These are phyloP conservation scores for Protobothrops flavoviridis DNA, from an alignment of 2,113 vertebrate genomes.

Conservation along the genomic window DNA sequence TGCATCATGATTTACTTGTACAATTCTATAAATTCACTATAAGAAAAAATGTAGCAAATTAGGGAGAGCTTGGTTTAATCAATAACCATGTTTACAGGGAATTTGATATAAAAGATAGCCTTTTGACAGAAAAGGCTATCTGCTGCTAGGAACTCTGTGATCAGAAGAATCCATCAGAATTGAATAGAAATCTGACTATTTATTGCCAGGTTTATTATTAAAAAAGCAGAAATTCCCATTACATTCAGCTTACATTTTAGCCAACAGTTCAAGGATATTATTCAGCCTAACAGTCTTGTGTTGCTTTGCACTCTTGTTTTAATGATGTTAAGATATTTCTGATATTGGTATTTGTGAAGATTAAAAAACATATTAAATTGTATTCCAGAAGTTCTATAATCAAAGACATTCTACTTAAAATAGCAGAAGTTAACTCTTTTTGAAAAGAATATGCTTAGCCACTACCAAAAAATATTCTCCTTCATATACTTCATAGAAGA, in stretches of 20 bases:
- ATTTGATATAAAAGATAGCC: background rate
- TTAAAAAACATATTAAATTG: background rate
- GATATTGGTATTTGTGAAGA: background rate
- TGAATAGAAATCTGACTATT: background rate
- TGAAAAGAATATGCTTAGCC: slow-evolving; percentile 22
- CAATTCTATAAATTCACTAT: background rate
- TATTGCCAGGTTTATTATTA: background rate
- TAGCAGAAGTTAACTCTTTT: background rate
- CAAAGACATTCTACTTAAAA: slow-evolving; percentile 23
- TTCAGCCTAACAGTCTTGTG: background rate
- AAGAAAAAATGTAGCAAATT: background rate
- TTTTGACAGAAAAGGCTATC: background rate
- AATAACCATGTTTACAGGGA: background rate
- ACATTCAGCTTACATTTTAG: background rate
- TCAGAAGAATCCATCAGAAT: background rate
- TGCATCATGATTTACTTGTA: background rate
- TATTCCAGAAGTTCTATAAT: background rate
- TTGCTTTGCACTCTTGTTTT: background rate
- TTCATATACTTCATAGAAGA: slow-evolving; percentile 42
- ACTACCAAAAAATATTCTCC: slow-evolving; percentile 48
- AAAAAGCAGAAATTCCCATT: background rate
- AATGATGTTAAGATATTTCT: background rate
- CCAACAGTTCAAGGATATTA: background rate
- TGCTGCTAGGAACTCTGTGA: background rate
- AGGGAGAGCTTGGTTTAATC: background rate